Base-by-base conservation (phyloP, 2,888 invertebrate species). In the Gordius sp. region DNA sequence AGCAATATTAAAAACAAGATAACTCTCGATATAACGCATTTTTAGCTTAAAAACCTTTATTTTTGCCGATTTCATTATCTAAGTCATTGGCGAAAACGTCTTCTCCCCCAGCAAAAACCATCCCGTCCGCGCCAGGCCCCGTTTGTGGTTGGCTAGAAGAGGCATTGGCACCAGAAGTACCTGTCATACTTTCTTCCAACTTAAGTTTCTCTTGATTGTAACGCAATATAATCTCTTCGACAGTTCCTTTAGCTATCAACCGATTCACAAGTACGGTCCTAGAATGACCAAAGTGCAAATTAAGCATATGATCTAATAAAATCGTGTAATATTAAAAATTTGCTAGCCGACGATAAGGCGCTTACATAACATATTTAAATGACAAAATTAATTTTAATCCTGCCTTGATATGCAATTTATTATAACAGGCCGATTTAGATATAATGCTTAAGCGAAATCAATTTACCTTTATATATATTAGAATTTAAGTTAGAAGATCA, bases 141-240 rank as follows among this genome's bases (percentile, higher is more conserved):
- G 20, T 33, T 33, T n/a, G 8, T 33, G 39, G n/a, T 33, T 33
- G 47, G 23, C 47, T 20, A 47, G 8, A 18, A 18, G 8, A 4
- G 8, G 4, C 16, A 4, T 47, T 20, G 4, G 4, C 47, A 4
- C 8, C 47, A 23, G 16, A 13, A 13, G 13, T 47, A 33, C 18
- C 27, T 4, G 71, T 72, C 56, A 91, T 78, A 68, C 87, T 82
- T 66, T 79, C 76, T 68, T 89, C 89, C n/a, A 91, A 72, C 65
- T 80, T 79, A 25, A 91, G 76, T 68, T 91, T 91, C 66, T 82
- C 82, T 68, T 80, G 78, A 25, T 85, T 85, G 64, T 83, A 78
- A 66, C 80, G 77, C 64, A 80, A 76, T 76, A 91, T 89, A 27
- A 80, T 82, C 68, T 87, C 87, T 68, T 91, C 89, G 61, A 91